Conservation (phyloP, 2,888 invertebrate genomes). For the Graphium colonna region DNA sequence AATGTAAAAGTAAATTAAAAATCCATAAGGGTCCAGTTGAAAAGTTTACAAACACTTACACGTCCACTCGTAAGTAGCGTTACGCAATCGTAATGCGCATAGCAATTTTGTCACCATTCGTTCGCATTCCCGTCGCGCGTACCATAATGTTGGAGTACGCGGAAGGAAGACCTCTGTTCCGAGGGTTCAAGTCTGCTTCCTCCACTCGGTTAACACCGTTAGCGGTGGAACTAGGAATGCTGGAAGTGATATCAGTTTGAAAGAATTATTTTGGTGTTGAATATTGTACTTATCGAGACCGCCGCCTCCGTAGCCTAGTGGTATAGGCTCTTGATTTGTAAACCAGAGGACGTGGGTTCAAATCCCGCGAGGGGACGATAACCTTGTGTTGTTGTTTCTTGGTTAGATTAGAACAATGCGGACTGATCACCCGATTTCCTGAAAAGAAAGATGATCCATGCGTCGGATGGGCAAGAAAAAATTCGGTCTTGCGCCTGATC, state of each 20-base stretch:
- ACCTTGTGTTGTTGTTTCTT: too few relatives aligned
- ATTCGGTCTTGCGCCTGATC: too few relatives aligned
- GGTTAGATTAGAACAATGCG: too few relatives aligned
- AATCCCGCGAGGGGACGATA: too few relatives aligned
- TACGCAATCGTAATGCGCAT: not conserved
- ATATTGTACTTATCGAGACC: too few relatives aligned
- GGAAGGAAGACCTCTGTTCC: not conserved
- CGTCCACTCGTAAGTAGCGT: not conserved
- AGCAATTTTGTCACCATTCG: not conserved
- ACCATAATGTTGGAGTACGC: not conserved
- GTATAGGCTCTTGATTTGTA: too few relatives aligned
- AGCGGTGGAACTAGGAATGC: not conserved
- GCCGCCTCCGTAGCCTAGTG: too few relatives aligned
- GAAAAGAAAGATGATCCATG: too few relatives aligned
- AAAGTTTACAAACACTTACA: not conserved
- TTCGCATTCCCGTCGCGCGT: not conserved
- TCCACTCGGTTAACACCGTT: not conserved
- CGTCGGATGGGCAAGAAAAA: too few relatives aligned
- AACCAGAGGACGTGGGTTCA: too few relatives aligned
- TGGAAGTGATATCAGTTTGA: not conserved
- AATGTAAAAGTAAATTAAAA: not conserved
- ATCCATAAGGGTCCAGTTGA: not conserved
- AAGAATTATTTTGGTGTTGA: too few relatives aligned
- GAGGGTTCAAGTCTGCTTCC: not conserved
- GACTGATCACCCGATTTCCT: too few relatives aligned